Evolutionary conservation across 2,888 invertebrate species (phyloP).

Genomic region (Siphlonurus alternatus): DNA sequence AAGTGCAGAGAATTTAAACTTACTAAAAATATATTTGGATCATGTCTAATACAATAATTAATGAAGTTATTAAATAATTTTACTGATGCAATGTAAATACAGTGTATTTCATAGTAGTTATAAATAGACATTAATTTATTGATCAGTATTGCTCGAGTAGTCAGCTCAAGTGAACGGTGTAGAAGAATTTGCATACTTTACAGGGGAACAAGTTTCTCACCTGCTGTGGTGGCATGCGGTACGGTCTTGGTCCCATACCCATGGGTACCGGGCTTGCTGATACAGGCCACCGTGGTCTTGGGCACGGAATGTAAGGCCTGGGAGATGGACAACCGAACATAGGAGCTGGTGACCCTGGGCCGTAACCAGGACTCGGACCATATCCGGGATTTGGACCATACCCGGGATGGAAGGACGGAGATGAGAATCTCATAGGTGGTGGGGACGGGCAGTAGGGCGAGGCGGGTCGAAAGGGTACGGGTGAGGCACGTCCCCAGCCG

Average conservation of each 20-base stretch:
- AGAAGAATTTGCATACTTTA: too few relatives aligned
- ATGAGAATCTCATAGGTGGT: slow-evolving; percentile 47
- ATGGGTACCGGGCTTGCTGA: slow-evolving; percentile 3
- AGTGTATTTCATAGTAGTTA: too few relatives aligned
- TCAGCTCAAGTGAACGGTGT: too few relatives aligned
- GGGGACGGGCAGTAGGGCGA: slow-evolving; percentile 63
- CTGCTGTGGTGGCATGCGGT: slow-evolving; percentile 8
- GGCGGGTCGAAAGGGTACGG: slow-evolving; percentile 50
- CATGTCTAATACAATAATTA: too few relatives aligned
- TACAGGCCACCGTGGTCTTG: slow-evolving; percentile 44
- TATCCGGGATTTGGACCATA: background rate
- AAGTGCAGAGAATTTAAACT: too few relatives aligned
- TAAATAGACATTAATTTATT: too few relatives aligned
- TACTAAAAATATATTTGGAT: too few relatives aligned
- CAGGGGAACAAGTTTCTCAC: background rate
- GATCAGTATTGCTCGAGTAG: too few relatives aligned
- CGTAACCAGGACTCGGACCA: too few relatives aligned
- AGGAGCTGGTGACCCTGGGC: slow-evolving; percentile 3
- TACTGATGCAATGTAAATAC: too few relatives aligned
- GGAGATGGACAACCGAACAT: slow-evolving; percentile 24
- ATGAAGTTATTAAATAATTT: too few relatives aligned
- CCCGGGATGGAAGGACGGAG: slow-evolving; percentile 19
- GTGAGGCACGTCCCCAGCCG: slow-evolving; percentile 37
- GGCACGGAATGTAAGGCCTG: slow-evolving; percentile 41
- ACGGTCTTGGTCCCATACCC: slow-evolving; percentile 6